These are phyloP conservation scores for mouse (Mus musculus) DNA, from an alignment of 2,113 vertebrate genomes.

Conservation along the genomic window GRCm39 chr4:28311501-28312000, in stretches of 20 bases:
- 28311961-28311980: background rate
- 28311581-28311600: background rate
- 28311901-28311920: background rate
- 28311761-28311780: background rate
- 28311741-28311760: background rate
- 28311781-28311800: background rate
- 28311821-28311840: background rate
- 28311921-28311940: background rate
- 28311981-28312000: background rate
- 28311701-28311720: background rate
- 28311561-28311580: background rate
- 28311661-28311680: background rate
- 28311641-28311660: background rate
- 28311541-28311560: background rate
- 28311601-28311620: background rate
- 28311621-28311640: background rate
- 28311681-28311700: background rate
- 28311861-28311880: background rate
- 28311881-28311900: background rate
- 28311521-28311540: background rate
- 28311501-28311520: background rate
- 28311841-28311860: background rate
- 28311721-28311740: background rate
- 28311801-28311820: background rate
- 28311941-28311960: slow-evolving; percentile 5